Base-by-base conservation (phyloP, 2,113 vertebrate species). In the Perca schrenkii region DNA sequence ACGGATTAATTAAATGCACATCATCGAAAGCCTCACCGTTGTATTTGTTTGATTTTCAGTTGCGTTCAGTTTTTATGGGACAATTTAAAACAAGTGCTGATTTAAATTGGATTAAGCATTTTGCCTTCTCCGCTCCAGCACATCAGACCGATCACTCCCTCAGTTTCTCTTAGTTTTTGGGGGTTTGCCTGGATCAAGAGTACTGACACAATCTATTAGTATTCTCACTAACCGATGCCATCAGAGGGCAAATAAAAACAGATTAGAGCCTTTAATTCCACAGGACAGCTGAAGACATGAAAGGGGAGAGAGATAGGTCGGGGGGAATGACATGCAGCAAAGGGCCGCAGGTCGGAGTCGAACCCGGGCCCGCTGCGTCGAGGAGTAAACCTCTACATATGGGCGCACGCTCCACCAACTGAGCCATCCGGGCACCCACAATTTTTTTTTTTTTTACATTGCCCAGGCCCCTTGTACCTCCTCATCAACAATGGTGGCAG, bases 231-330 rank as follows among this genome's bases (percentile, higher is more conserved):
- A 77, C 28, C 4, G 7, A 49, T 17, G 58, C 31, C 68, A 17
- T 74, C 68, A 15, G 34, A 74, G 75, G 49, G 74, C 69, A 72
- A 74, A 82, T 53, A 53, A 54, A 71, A 86, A 66, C 46, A 64
- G 60, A 79, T 86, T 76, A 68, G 34, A 74, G 46, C 31, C 31
- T 31, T 31, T 31, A 31, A 31, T 31, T 31, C 3, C 31, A 31
- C 31, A 31, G 31, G 31, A 31, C 31, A 31, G 31, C 3, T 31
- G 31, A 31, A 31, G 31, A 31, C 31, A 31, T 31, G 31, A 31
- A 31, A 31, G 31, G 31, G 31, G 31, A 31, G 31, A 31, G 31
- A 31, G 3, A 31, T 4, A 2, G 28, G 1, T 25, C 1, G 28
- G 31, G 31, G 31, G 31, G 4, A 31, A 31, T 31, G 31, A 31